Conservation (phyloP, 2,888 invertebrate species). For the Torymus tubicola region DNA sequence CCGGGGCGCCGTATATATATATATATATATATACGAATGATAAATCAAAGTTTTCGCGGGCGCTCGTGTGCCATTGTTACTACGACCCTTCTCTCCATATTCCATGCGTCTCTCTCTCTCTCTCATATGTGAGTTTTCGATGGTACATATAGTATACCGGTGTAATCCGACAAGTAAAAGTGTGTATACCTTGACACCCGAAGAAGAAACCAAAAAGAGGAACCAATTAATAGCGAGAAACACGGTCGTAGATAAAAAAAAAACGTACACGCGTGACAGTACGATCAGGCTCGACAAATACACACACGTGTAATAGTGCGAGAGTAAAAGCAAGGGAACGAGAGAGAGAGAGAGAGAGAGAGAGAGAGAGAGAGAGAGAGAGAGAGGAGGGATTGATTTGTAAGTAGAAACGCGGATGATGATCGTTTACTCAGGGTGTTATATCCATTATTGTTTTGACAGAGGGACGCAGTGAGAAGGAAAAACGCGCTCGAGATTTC, state of each 20-base stretch:
- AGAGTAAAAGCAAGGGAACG: neutral
- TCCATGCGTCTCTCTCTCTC: constrained; percentile 8
- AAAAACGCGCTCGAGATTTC: constrained; percentile 23
- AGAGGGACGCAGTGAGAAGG: constrained; percentile 23
- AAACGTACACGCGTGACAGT: neutral
- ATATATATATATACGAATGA: no score
- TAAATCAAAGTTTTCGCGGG: constrained; percentile 75
- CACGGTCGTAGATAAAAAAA: constrained; percentile 9
- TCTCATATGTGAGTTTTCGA: neutral
- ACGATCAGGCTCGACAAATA: constrained; percentile 15
- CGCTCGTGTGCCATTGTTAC: constrained; percentile 69
- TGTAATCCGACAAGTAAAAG: constrained; percentile 51
- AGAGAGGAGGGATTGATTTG: constrained; percentile 33
- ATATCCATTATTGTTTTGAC: constrained; percentile 54
- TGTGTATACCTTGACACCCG: constrained; percentile 28
- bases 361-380: neutral
- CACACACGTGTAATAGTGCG: neutral
- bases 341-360: neutral
- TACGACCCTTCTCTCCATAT: constrained; percentile 49
- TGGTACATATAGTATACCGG: constrained; percentile 32
- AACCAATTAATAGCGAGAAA: constrained; percentile 49
- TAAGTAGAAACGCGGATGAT: constrained; percentile 6
- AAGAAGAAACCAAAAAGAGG: neutral
- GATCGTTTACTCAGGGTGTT: constrained; percentile 33
- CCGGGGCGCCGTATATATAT: constrained; percentile 59